phyloP scores from a whole-genome alignment of 2,113 vertebrate species.

The Typhlomys cinereus region DNA sequence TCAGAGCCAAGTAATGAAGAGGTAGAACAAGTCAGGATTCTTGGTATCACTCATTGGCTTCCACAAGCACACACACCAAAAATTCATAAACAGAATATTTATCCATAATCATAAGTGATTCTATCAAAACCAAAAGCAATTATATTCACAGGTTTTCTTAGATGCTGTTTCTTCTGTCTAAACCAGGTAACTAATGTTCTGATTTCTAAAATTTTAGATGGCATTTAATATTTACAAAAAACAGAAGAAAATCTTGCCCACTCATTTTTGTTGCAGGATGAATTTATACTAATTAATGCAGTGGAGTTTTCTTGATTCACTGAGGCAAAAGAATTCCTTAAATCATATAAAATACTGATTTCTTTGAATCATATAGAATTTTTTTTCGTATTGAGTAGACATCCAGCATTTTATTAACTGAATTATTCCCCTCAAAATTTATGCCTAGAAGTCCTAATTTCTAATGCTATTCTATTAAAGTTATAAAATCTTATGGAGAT shows the following conservation, averaged over 20 bases:
- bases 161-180: not conserved
- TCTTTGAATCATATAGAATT: not conserved
- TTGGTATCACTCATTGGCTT: too few species aligned
- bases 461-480: not conserved
- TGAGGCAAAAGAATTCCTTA: too few species aligned
- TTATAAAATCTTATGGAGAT: too few species aligned
- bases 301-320: too few species aligned
- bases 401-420: not conserved
- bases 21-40: too few species aligned
- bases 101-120: too few species aligned
- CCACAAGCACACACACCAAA: too few species aligned
- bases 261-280: not conserved
- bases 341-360: not conserved
- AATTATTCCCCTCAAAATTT: not conserved
- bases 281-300: not conserved
- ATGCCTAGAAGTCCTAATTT: not conserved
- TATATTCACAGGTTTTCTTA: not conserved
- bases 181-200: not conserved
- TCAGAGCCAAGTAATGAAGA: too few species aligned
- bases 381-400: not conserved
- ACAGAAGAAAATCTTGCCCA: fast-evolving
- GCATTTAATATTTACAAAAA: not conserved
- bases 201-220: not conserved
- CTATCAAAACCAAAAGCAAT: too few species aligned
- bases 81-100: too few species aligned